Base-by-base conservation (phyloP, 2,113 vertebrate genomes). In the Anser brachyrhynchus region DNA sequence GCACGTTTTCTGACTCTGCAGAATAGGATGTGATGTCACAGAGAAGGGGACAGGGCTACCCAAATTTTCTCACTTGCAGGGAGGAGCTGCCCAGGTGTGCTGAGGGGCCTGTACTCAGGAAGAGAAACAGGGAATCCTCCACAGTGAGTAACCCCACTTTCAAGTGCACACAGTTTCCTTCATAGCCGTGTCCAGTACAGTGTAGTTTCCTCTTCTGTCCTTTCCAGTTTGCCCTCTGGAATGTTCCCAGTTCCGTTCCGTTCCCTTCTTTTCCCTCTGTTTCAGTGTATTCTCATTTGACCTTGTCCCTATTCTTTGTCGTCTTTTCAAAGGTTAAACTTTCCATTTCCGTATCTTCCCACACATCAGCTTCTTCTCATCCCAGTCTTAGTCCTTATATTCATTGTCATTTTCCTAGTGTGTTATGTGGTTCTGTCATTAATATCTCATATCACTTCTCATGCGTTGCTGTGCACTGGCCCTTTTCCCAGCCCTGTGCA, bases 31-130 rank as follows among this genome's bases (percentile, higher is more conserved):
- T 97, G 97, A 97, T 97, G 96, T 96, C 78, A 5, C 97, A 98
- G 97, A 98, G 97, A 91, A 98, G 97, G 98, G 97, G 96, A 97
- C 97, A 98, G 98, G 97, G 98, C 97, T 97, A 97, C 97, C 97
- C 97, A 97, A 97, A 97, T 98, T 97, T 97, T 98, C 97, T 98
- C 95, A 97, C 87, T 98, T 97, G 95, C 98, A 97, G 97, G 97
- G 97, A 98, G 97, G 97, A 97, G 97, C 97, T 98, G 97, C 85
- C 97, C 96, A 97, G 97, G 97, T 98, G 96, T 98, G 98, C 97
- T 97, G 97, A 98, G 97, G 97, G 97, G 95, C 96, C 96, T 96
- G 95, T 97, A 97, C 96, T 97, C 97, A 97, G 97, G 97, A 98
- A 98, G 97, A 98, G 97, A 98, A 98, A 98, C 96, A 97, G 98